Evolutionary conservation across 2,888 invertebrate species (phyloP), one percentile per base, ranked within the genome.

Genomic region (Dryomyza anilis): DNA sequence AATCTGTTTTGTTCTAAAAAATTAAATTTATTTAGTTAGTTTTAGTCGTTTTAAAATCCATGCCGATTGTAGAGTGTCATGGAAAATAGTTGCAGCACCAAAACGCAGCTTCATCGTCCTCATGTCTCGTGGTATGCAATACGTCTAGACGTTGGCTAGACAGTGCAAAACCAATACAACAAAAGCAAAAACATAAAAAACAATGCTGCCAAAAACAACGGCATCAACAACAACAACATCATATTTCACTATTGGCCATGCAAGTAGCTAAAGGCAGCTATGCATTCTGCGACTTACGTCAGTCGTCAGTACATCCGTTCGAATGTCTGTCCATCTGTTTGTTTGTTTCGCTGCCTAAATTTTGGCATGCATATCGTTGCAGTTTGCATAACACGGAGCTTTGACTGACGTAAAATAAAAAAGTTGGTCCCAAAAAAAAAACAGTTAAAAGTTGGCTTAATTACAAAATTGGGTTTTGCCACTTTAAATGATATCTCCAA

Each of bases 101-200:
- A 27, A 16, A 46, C 25, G 30, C 21, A 58, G 33, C 48, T 56
- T 36, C 56, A 29, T 23, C 56, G 46, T 25, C n/a, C 48, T 19
- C 16, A 59, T 27, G 10, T 48, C 63, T 70, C 66, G 70, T 70
- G 70, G 71, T 68, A 67, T 69, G 67, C 69, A 69, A 76, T 79
- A n/a, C 74, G 79, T 79, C 79, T 81, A 79, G 79, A 81, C 79
- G 76, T 75, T 77, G 79, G 80, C 79, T 79, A 79, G 79, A 79
- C 79, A 77, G 78, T 78, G 78, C 77, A 79, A 81, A 79, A 78
- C 81, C 80, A 75, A 76, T 64, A 65, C 64, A 69, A 61, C 63
- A 67, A 66, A 58, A 65, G 52, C 57, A 59, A 59, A 33, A 55
- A 33, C 48, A 36, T 14, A 57, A 66, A 50, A 66, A 67, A 68